These are phyloP conservation scores for Macaria notata DNA, from an alignment of 2,888 invertebrate genomes.

Conservation along the genomic window DNA sequence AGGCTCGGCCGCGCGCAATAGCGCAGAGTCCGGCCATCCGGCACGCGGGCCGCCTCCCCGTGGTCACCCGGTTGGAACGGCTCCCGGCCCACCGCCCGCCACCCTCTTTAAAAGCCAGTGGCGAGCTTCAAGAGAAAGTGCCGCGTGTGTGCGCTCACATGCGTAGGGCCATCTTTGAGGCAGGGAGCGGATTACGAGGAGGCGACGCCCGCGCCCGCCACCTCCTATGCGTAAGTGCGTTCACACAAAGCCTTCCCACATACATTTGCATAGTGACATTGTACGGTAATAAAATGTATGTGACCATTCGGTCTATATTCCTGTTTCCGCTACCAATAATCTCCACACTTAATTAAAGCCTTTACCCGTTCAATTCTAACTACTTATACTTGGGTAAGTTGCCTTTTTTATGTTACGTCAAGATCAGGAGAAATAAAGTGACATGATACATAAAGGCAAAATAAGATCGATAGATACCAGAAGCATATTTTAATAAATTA, in stretches of 20 bases:
- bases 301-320: conserved; percentile 69
- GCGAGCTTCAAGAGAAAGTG: conserved; percentile 84
- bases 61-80: conserved; percentile 82
- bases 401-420: no score
- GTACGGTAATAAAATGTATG: conserved; percentile 79
- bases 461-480: no score
- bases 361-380: conserved; percentile 15
- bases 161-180: conserved; percentile 76
- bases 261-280: conserved; percentile 82
- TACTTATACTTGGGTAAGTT: no score
- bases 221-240: conserved; percentile 79
- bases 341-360: conserved; percentile 14
- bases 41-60: conserved; percentile 66
- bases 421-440: no score
- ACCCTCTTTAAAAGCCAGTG: conserved; percentile 83
- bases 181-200: conserved; percentile 75
- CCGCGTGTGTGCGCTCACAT: conserved; percentile 80
- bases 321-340: conserved; percentile 67
- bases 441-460: no score
- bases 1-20: conserved; percentile 36
- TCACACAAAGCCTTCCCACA: conserved; percentile 79
- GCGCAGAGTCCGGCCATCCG: conserved; percentile 55
- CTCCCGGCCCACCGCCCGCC: conserved; percentile 61
- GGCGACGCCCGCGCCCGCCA: conserved; percentile 55
- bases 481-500: no score